These are phyloP conservation scores for Proterorhinus semilunaris DNA, from an alignment of 2,113 vertebrate species.

Conservation along the genomic window DNA sequence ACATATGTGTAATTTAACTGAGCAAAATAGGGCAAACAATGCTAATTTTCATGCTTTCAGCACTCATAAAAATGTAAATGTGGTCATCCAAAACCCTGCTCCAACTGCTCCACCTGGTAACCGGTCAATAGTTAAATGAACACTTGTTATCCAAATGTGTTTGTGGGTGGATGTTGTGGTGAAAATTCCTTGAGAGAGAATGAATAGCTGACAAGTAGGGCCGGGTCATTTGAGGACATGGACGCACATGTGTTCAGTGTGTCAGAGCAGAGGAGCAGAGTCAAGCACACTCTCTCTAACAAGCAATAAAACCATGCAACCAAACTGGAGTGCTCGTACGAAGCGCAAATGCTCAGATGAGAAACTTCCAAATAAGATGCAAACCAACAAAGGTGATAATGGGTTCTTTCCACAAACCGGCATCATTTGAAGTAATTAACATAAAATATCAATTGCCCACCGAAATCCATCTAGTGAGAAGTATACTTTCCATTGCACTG, in stretches of 20 bases:
- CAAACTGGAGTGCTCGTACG: slow-evolving; percentile 22
- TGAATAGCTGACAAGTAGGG: slow-evolving; percentile 36
- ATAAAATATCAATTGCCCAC: too few relatives aligned
- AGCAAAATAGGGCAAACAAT: too few relatives aligned
- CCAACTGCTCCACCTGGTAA: slow-evolving; percentile 5
- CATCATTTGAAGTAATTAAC: too few relatives aligned
- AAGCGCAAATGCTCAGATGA: slow-evolving; percentile 24
- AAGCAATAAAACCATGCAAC: slow-evolving; percentile 51
- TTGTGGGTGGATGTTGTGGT: slow-evolving; percentile 16
- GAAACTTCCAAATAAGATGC: neutral
- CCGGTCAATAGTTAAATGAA: neutral
- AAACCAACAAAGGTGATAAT: too few relatives aligned
- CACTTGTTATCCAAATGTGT: slow-evolving; percentile 19
- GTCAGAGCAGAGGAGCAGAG: slow-evolving; percentile 32
- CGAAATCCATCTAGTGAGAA: too few relatives aligned
- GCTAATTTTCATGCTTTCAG: slow-evolving; percentile 2
- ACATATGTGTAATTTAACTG: too few relatives aligned
- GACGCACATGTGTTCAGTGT: slow-evolving; percentile 21
- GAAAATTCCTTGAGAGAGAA: slow-evolving; percentile 46
- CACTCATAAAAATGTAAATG: slow-evolving; percentile 18
- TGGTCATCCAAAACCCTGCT: neutral
- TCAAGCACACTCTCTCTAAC: slow-evolving; percentile 37
- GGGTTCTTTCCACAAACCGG: too few relatives aligned
- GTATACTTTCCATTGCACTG: too few relatives aligned
- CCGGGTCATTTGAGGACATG: slow-evolving; percentile 44